Evolutionary conservation across 1,140 invertebrate genomes (phyloP), one percentile per base, ranked within the genome.

Genomic region (Philotrypesis tridentata): DNA sequence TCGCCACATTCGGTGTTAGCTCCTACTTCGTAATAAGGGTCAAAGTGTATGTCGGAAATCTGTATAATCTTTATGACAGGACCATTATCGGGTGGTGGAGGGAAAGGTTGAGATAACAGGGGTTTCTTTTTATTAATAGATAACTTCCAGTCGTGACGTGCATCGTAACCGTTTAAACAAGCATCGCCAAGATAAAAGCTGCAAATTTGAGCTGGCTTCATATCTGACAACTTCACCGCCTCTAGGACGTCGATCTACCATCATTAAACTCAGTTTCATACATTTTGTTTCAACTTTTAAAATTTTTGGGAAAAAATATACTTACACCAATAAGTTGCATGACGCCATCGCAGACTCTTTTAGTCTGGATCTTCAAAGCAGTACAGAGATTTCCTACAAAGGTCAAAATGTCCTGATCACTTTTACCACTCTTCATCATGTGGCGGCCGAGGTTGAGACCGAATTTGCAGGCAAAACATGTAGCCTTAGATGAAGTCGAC

Each of bases 11-110:
- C 95, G 0, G 97, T 97, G 88, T 98, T 97, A 2, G 95, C 94
- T 79, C 96, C 97, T 92, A 97, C 96, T 78, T 95, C 94, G 86
- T 98, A 98, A 86, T 97, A 96, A 0, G 96, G 97, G 92, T 99
- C 97, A 87, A 96, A 97, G 89, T 98, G 97, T 0, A 97, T 98
- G 88, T 98, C 97, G 0, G 97, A 98, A 68, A 99, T 94, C 87
- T 99, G 97, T 7, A 99, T 92, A 6, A 98, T 97, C 93, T 97
- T 97, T 86, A 98, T 96, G n/a, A 95, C 95, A 0, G 96, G 96
- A 0, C 94, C 95, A 48, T 93, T 94, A 68, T 94, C 94, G 87
- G 95, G 92, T 1, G 96, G 96, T 21, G 95, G 92, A 21, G 94
- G 93, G 7, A 94, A 90, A 74, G 93, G 92, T 37, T 92, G 90